These are phyloP conservation scores for Catostomus latipinnis DNA, from an alignment of 2,797 vertebrate genomes.

Conservation along the genomic window DNA sequence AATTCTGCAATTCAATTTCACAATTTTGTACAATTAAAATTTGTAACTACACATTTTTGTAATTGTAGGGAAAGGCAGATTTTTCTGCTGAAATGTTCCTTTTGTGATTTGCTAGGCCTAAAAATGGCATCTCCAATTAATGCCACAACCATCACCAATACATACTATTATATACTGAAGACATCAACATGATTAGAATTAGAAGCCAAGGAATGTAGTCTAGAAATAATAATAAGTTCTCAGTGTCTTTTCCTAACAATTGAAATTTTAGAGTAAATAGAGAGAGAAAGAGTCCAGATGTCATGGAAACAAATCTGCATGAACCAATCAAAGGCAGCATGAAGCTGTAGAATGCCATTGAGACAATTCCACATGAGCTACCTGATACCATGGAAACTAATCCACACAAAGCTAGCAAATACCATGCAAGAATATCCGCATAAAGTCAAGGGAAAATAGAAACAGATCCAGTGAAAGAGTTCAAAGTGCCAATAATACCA, in stretches of 20 bases:
- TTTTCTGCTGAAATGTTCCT: not conserved
- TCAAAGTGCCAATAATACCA: constrained; percentile 22
- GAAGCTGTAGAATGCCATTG: constrained; percentile 52
- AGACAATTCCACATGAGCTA: constrained; percentile 62
- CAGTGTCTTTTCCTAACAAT: constrained; percentile 16
- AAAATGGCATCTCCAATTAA: not conserved
- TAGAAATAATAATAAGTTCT: constrained; percentile 20
- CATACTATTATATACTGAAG: not conserved
- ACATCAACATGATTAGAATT: not conserved
- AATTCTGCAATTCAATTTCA: not conserved
- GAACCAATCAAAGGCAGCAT: constrained; percentile 51
- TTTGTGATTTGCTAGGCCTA: not conserved
- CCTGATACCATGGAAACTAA: constrained; percentile 73
- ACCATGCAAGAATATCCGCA: constrained; percentile 69
- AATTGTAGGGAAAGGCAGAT: not conserved
- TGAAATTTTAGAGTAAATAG: constrained; percentile 15
- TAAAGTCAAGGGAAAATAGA: constrained; percentile 52
- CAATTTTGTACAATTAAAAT: not conserved
- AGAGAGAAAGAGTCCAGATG: constrained; percentile 2
- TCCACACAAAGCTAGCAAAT: constrained; percentile 66
- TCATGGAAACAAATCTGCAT: constrained; percentile 55
- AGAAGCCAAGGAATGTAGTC: not conserved
- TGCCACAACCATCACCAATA: not conserved
- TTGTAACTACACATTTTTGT: not conserved
- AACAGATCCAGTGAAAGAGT: constrained; percentile 14